These are phyloP conservation scores for Lucinisca nassula DNA, from an alignment of 2,888 invertebrate species.

Conservation along the genomic window DNA sequence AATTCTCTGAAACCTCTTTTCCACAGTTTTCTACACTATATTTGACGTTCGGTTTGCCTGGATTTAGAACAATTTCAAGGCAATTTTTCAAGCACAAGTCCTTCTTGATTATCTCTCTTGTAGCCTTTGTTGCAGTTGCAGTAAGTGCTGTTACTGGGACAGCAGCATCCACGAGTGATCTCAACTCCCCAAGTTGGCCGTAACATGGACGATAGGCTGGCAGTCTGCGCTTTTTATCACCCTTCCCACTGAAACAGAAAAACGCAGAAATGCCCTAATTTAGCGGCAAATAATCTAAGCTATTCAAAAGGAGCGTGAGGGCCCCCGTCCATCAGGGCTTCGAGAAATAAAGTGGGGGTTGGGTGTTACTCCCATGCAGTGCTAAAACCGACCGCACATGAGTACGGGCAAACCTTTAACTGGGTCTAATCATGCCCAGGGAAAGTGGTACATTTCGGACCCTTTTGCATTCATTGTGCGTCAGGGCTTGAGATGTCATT, in stretches of 20 bases:
- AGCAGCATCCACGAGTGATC: constrained; percentile 23
- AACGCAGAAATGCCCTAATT: too few species aligned
- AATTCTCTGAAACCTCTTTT: constrained; percentile 19
- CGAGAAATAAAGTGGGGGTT: too few species aligned
- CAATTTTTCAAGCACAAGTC: constrained; percentile 6
- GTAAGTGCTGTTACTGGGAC: constrained; percentile 50
- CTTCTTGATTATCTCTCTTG: constrained; percentile 18
- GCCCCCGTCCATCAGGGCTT: too few species aligned
- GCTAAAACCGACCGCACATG: too few species aligned
- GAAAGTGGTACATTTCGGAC: too few species aligned
- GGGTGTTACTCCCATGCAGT: too few species aligned
- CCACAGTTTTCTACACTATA: neutral
- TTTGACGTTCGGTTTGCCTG: constrained; percentile 30
- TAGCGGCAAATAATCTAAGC: too few species aligned
- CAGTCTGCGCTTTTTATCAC: neutral
- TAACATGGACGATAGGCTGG: constrained; percentile 41
- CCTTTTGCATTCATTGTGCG: too few species aligned
- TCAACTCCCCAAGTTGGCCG: constrained; percentile 35
- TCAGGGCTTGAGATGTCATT: too few species aligned
- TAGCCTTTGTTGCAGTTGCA: constrained; percentile 40
- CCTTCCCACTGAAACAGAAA: constrained; percentile 18
- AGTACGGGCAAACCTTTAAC: too few species aligned
- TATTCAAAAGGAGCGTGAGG: too few species aligned
- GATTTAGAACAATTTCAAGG: neutral
- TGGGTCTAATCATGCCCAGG: too few species aligned